These are phyloP conservation scores for Oscheius sp. DNA, from an alignment of 1,140 invertebrate species.

Conservation along the genomic window DNA sequence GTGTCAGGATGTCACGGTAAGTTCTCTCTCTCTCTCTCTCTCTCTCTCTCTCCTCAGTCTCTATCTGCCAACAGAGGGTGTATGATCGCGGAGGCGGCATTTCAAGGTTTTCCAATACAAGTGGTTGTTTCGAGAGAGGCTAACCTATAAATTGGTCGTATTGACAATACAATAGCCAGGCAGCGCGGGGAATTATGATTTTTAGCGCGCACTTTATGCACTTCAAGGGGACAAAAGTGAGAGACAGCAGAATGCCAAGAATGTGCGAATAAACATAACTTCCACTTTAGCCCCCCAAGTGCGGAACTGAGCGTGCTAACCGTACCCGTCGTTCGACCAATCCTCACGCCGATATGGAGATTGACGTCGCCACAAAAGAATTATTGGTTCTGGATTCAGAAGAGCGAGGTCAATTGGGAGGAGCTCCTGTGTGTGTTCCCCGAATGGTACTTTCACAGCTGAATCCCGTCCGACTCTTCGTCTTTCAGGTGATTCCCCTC, in stretches of 20 bases:
- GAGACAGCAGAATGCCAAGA: neutral
- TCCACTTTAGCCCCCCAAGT: slow-evolving; percentile 48
- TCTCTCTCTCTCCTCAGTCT: too few species aligned
- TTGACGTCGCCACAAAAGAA: slow-evolving; percentile 48
- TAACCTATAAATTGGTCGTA: too few species aligned
- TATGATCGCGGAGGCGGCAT: too few species aligned
- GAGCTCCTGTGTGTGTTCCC: slow-evolving; percentile 32
- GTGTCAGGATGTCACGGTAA: slow-evolving; percentile 58
- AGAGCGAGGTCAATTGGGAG: slow-evolving; percentile 26
- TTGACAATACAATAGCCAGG: neutral
- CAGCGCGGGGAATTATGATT: neutral
- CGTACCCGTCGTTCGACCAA: neutral
- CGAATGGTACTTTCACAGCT: slow-evolving; percentile 9
- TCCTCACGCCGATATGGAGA: slow-evolving; percentile 24
- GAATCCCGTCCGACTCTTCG: neutral
- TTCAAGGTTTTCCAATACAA: too few species aligned
- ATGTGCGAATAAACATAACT: neutral
- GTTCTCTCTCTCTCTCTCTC: too few species aligned
- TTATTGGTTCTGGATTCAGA: slow-evolving; percentile 46
- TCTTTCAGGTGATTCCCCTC: neutral
- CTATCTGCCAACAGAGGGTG: too few species aligned
- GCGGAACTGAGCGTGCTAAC: slow-evolving; percentile 15
- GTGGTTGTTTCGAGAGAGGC: too few species aligned
- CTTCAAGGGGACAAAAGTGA: slow-evolving; percentile 4
- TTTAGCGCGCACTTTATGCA: neutral